Conservation (phyloP, 2,113 vertebrate species). For the Alces alces region DNA sequence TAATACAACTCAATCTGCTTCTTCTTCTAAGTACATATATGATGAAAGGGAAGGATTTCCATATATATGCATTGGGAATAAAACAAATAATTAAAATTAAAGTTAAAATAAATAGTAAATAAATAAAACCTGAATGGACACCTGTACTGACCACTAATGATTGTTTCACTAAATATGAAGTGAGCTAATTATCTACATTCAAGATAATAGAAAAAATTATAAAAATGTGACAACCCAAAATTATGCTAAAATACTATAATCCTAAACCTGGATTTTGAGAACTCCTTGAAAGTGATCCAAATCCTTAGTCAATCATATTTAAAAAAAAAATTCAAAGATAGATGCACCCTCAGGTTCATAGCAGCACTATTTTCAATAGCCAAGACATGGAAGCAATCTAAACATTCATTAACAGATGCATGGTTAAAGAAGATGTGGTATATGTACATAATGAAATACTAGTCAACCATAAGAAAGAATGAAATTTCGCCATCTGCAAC, state of each 20-base stretch:
- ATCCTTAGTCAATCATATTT: not conserved
- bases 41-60: not conserved
- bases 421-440: not conserved
- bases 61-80: not conserved
- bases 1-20: not conserved
- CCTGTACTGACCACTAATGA: not conserved
- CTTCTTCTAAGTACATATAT: not conserved
- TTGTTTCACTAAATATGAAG: not conserved
- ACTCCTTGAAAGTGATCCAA: not conserved
- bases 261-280: not conserved
- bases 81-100: not conserved
- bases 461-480: not conserved
- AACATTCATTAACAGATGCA: not conserved
- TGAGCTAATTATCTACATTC: not conserved
- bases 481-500: not conserved
- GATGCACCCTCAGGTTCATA: rapidly evolving
- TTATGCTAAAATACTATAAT: too few relatives aligned
- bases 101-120: not conserved
- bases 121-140: not conserved
- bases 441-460: not conserved
- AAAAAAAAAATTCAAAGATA: not conserved
- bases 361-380: not conserved
- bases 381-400: not conserved
- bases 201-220: not conserved
- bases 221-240: not conserved